Conservation (phyloP, 2,797 vertebrate genomes). For the Pteronotus mesoamericanus region DNA sequence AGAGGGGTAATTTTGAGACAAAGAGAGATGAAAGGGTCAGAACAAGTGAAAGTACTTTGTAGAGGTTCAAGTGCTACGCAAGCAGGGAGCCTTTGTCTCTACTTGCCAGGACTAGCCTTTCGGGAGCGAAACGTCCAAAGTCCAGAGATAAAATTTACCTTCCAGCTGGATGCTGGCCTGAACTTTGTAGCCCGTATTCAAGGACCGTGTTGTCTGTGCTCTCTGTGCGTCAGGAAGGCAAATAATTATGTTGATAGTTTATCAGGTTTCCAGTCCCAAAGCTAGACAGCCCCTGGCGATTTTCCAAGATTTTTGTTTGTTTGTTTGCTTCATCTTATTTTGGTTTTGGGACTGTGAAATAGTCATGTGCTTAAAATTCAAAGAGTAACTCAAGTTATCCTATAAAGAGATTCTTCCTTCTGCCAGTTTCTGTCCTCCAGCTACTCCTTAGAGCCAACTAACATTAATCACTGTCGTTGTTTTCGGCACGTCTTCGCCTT, state of each 20-base stretch:
- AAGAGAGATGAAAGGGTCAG: not conserved
- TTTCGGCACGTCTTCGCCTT: not conserved
- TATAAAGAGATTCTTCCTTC: not conserved
- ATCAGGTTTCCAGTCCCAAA: not conserved
- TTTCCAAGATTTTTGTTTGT: not conserved
- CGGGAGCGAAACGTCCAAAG: not conserved
- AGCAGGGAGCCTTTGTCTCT: not conserved
- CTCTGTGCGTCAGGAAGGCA: not conserved
- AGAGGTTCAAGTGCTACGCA: not conserved
- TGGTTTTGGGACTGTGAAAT: not conserved
- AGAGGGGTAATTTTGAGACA: not conserved
- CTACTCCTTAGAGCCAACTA: not conserved
- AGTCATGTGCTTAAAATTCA: not conserved
- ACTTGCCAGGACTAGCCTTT: not conserved
- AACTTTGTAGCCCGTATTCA: not conserved
- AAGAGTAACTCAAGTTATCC: not conserved
- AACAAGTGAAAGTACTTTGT: not conserved
- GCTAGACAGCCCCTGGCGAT: not conserved
- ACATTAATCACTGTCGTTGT: not conserved
- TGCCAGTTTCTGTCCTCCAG: not conserved
- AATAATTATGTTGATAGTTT: not conserved
- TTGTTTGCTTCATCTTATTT: not conserved
- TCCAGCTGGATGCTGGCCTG: not conserved
- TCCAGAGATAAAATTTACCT: conserved; percentile 22
- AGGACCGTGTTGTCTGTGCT: not conserved